Base-by-base conservation (phyloP, 1,140 invertebrate genomes). In the Bombyx mandarina region DNA sequence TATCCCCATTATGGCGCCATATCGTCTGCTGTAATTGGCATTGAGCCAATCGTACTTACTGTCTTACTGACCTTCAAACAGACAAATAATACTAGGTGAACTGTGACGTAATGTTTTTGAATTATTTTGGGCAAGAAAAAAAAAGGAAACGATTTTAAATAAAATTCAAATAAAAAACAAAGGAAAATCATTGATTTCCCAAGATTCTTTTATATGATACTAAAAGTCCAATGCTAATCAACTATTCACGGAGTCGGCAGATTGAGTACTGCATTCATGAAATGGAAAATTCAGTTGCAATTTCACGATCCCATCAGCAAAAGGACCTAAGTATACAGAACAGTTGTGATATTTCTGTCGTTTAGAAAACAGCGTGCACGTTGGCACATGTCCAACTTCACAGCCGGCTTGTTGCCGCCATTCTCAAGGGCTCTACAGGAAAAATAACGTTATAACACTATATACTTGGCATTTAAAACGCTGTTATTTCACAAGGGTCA, bases 331-430 rank as follows among this genome's bases (percentile, higher is more conserved):
- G 52, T 54, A 12, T 53, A 12, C 22, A 52, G 47, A 48, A 56
- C n/a, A 51, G 52, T 43, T 45, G 35, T 50, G 54, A 50, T 42
- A 59, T 44, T 63, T 56, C 46, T 50, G 52, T 53, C 49, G 46
- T 58, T 67, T 58, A 50, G 51, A 57, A 53, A 51, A 35, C 52
- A 62, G 52, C 56, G 55, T 56, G 18, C 45, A 57, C 12, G 55
- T 63, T 82, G 77, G 79, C 79, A 74, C 60, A 62, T 64, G 65
- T 68, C 75, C 79, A 82, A 79, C 71, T 72, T 74, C 68, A 73
- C 65, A 71, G 60, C 64, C 66, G 65, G 61, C 62, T 67, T 66
- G 71, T 73, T 67, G 74, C 70, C 57, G 67, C 65, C 58, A 63
- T 66, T 70, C 77, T 65, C 65, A 69, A 71, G 63, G 63, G 60